Percentiles rank a stretch among this genome's conserved stretches.
phyloP scores from a whole-genome alignment of 2,888 invertebrate species.

The Arctia plantaginis region DNA sequence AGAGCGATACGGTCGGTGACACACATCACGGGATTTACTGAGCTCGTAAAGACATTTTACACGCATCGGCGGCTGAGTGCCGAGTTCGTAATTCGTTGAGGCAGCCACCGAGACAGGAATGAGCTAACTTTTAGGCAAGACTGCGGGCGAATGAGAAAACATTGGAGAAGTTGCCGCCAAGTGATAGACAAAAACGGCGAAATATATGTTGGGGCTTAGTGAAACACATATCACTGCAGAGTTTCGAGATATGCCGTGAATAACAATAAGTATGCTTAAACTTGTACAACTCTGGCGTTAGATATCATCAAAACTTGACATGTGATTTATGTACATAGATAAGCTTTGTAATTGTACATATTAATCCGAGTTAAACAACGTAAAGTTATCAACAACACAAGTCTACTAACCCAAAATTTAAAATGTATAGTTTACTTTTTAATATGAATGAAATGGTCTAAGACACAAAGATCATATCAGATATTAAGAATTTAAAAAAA shows the following conservation, averaged over 20 bases:
- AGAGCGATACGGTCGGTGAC: constrained; percentile 53
- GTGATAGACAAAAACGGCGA: constrained; percentile 78
- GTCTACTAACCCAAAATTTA: constrained; percentile 5
- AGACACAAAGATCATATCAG: constrained; percentile 17
- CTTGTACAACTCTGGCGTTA: constrained; percentile 61
- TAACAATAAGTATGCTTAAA: constrained; percentile 68
- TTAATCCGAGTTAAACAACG: constrained; percentile 54
- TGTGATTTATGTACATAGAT: constrained; percentile 62
- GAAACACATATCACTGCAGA: constrained; percentile 72
- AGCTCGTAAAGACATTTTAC: constrained; percentile 79
- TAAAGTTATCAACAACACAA: constrained; percentile 52
- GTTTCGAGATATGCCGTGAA: constrained; percentile 73
- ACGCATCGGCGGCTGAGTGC: constrained; percentile 80
- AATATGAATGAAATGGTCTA: constrained; percentile 15
- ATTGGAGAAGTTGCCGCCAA: constrained; percentile 78
- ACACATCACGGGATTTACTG: constrained; percentile 71
- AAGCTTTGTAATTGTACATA: constrained; percentile 61
- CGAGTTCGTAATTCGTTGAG: constrained; percentile 76
- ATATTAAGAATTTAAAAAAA: constrained; percentile 45
- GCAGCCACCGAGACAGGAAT: constrained; percentile 78
- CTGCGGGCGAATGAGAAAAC: constrained; percentile 80
- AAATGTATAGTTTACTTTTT: constrained; percentile 14
- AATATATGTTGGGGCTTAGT: constrained; percentile 74
- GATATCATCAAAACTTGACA: constrained; percentile 63
- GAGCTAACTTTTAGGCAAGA: constrained; percentile 79